Evolutionary conservation across 2,113 vertebrate species (phyloP), one percentile per base, ranked within the genome.

Genomic region (Spizaetus ornatus): DNA sequence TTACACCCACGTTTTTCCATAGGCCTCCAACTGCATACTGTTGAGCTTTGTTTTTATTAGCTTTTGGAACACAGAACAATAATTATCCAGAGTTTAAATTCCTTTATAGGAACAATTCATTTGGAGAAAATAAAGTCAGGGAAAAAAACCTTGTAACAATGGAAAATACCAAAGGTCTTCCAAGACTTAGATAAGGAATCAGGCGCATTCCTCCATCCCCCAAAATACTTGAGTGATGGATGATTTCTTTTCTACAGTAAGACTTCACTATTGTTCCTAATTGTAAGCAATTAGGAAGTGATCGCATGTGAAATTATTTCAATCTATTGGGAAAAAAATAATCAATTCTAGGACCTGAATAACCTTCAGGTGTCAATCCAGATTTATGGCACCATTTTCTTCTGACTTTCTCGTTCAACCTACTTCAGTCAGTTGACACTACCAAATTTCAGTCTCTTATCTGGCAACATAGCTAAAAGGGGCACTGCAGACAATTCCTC

Each of bases 1-100:
- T 88, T 96, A 98, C 97, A 97, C 96, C 97, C 97, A 97, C 94
- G 58, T 94, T 97, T 98, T 97, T 97, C 97, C 96, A 94, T 83
- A 94, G 66, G 71, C 69, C 76, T 95, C 56, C 5, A 97, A 94
- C 21, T 82, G 47, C 76, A 88, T 72, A 91, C 59, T 87, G 88
- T 94, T 93, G 93, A 96, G 43, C 73, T 97, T 95, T 97, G 90
- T 95, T 98, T 97, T 97, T 94, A 97, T 79, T 97, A 98, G 96
- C 74, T 89, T 96, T 95, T 93, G 94, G 90, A 97, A 96, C 38
- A 89, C 40, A 93, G 80, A 96, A 97, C 91, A 97, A 74, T 90
- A 94, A 96, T 84, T 91, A 96, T 47, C 62, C 61, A 86, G 18
- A 78, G 73, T 83, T 97, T 90, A 94, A 97, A 98, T 95, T 94